These are phyloP conservation scores for Bostrychus sinensis DNA, from an alignment of 2,113 vertebrate species.

Conservation along the genomic window DNA sequence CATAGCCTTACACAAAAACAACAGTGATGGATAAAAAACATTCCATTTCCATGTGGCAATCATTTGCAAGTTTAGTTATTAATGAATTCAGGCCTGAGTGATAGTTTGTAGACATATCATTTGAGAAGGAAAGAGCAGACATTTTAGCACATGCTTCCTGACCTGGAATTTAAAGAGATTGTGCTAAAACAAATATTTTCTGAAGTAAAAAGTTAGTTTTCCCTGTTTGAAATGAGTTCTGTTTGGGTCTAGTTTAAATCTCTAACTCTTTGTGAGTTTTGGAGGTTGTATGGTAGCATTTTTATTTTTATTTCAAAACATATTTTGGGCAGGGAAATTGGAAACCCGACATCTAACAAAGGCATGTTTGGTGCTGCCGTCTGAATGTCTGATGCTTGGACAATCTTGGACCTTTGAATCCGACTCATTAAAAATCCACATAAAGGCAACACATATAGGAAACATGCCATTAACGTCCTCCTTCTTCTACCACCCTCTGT, in stretches of 20 bases:
- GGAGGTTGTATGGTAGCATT: conserved; percentile 20
- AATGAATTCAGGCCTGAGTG: conserved; percentile 69
- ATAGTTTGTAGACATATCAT: conserved; percentile 59
- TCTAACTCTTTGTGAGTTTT: conserved; percentile 41
- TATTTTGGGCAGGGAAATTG: conserved; percentile 21
- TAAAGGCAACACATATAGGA: conserved; percentile 32
- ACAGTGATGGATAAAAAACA: conserved; percentile 68
- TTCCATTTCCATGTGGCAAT: conserved; percentile 71
- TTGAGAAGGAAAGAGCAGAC: conserved; percentile 55
- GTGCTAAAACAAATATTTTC: conserved; percentile 64
- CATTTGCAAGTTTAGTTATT: conserved; percentile 72
- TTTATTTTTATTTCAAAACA: conserved; percentile 17
- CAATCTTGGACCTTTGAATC: conserved; percentile 32
- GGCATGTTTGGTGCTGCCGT: conserved; percentile 31
- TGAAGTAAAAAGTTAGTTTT: conserved; percentile 63
- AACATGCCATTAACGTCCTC: conserved; percentile 42
- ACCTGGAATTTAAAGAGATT: conserved; percentile 48
- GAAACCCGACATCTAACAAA: conserved; percentile 35
- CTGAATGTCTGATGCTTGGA: conserved; percentile 29
- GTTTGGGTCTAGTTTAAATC: conserved; percentile 59
- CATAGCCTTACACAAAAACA: conserved; percentile 59
- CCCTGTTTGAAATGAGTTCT: conserved; percentile 60
- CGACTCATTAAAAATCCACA: conserved; percentile 58
- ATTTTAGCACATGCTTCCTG: conserved; percentile 58
- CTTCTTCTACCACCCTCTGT: conserved; percentile 41